A percentile compares a stretch with the other conserved stretches of the same genome.
phyloP scores from a whole-genome alignment of 2,888 invertebrate species.

The Sesamia inferens region DNA sequence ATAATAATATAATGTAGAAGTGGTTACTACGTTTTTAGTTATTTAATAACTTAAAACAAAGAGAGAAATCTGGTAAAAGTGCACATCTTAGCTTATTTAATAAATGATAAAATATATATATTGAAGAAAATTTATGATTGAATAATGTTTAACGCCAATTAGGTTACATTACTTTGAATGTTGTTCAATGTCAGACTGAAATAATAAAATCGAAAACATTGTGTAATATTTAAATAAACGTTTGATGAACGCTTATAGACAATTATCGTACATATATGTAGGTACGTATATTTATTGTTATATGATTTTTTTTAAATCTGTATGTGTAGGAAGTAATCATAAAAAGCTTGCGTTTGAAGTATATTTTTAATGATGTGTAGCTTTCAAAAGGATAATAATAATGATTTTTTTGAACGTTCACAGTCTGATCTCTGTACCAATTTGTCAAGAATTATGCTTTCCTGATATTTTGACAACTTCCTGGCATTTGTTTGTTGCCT shows the following conservation, averaged over 20 bases:
- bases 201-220: not conserved
- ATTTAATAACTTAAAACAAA: constrained; percentile 37
- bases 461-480: too few species aligned
- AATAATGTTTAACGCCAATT: constrained; percentile 3
- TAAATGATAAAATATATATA: constrained; percentile 20
- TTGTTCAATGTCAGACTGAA: not conserved
- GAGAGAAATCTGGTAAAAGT: constrained; percentile 21
- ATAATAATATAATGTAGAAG: constrained; percentile 39
- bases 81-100: constrained; percentile 26
- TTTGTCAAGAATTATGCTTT: too few species aligned
- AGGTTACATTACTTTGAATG: not conserved
- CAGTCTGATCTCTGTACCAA: too few species aligned
- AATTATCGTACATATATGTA: not conserved
- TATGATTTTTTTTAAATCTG: not conserved
- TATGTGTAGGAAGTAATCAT: not conserved
- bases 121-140: constrained; percentile 6
- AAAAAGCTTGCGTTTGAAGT: not conserved
- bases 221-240: not conserved
- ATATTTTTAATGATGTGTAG: too few species aligned
- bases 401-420: too few species aligned
- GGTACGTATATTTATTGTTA: not conserved
- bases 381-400: too few species aligned
- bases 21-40: constrained; percentile 28
- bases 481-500: too few species aligned
- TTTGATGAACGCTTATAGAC: not conserved